Base-by-base conservation (phyloP, 1,140 invertebrate genomes). In the Lepidurus arcticus region DNA sequence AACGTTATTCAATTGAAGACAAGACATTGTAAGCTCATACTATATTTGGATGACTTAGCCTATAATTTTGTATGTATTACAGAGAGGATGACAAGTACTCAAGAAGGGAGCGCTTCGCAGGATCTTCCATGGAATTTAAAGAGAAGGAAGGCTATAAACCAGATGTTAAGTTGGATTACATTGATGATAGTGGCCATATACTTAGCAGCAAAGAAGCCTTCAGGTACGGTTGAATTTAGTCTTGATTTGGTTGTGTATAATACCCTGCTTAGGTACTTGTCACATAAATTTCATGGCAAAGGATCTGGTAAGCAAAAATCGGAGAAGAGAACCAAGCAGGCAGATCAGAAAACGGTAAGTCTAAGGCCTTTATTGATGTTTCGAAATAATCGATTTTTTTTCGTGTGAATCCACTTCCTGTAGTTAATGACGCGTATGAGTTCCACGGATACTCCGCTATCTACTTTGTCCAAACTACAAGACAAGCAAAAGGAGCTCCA, bases 201-300 rank as follows among this genome's bases (percentile, higher is more conserved):
- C 88, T 99, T 76, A 94, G 91, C 82, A 90, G 92, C 42, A 99
- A 99, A 85, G 98, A 99, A 88, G 98, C 98, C 21, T 99, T 99
- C 86, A 83, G 90, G 77, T 87, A 87, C 78, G 76, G 83, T n/a
- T 84, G 83, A 42, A 34, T 13, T 45, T 34, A 76, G 24, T 80
- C 8, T n/a, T 24, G 10, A 47, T 26, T 81, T 13, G 9, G n/a
- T 47, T 16, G 21, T 10, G 47, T 45, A 42, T 26, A 21, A 78
- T 80, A 11, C 77, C 9, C 77, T 9, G 81, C 81, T 79, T 80
- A 89, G 93, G 81, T 94, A 95, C 87, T 86, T 98, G 16, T 97
- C 94, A 21, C 97, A 99, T 84, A 97, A 98, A 86, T 99, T 99
- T 85, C 98, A 99, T 87, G 98, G 98, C 26, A 99, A 99, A 88